These are phyloP conservation scores for Euthynnus affinis DNA, from an alignment of 2,797 vertebrate genomes.

Conservation along the genomic window DNA sequence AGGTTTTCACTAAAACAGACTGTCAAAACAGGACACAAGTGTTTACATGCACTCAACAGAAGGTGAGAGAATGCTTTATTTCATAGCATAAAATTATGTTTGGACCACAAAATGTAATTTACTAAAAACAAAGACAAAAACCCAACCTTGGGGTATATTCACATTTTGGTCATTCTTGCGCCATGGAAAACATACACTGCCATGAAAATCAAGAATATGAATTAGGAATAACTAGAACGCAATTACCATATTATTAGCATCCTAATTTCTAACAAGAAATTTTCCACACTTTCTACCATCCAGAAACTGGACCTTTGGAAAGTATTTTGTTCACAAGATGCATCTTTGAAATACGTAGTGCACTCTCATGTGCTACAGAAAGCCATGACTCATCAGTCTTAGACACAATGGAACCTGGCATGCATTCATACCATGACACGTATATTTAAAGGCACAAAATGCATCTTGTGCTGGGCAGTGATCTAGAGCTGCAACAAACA, in stretches of 20 bases:
- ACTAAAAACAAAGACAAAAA: not conserved
- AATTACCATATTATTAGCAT: conserved; percentile 15
- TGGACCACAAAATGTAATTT: not conserved
- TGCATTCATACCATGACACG: too few relatives aligned
- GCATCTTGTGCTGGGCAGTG: not conserved
- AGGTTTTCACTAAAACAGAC: conserved; percentile 60
- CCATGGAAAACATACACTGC: conserved; percentile 7
- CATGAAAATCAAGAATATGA: not conserved
- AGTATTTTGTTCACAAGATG: not conserved
- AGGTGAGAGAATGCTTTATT: conserved; percentile 41
- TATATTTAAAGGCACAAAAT: not conserved
- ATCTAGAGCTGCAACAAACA: not conserved
- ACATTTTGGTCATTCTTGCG: not conserved
- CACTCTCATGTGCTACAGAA: not conserved
- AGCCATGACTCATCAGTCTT: not conserved
- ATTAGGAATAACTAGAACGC: not conserved
- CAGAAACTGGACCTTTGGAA: not conserved
- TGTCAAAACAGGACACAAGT: conserved; percentile 69
- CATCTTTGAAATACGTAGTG: not conserved
- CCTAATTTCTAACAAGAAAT: not conserved
- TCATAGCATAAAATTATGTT: not conserved
- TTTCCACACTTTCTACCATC: not conserved
- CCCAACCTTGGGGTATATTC: not conserved
- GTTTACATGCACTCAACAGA: conserved; percentile 47
- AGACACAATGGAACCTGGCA: not conserved